Conservation (phyloP, 2,113 vertebrate genomes). For the Aegotheles bennettii region DNA sequence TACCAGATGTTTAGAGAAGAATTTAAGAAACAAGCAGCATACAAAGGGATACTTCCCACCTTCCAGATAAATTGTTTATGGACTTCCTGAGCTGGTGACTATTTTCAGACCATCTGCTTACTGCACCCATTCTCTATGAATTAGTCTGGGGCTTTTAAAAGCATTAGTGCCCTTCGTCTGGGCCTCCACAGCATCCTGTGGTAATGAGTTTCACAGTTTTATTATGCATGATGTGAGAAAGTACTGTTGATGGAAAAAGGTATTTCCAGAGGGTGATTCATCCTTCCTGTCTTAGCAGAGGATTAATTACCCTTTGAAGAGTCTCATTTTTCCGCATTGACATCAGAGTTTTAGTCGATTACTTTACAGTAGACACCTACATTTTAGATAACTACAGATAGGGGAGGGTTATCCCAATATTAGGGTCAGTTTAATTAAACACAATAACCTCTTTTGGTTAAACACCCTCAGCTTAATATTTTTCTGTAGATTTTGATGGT, state of each 20-base stretch:
- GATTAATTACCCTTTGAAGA: constrained; percentile 62
- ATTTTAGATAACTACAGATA: constrained; percentile 19
- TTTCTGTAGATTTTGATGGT: constrained; percentile 2
- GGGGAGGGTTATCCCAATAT: not conserved
- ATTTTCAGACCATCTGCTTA: constrained; percentile 57
- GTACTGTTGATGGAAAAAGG: constrained; percentile 53
- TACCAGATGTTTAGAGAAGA: constrained; percentile 5
- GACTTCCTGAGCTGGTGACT: constrained; percentile 38
- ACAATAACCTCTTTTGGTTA: not conserved
- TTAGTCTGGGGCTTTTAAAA: constrained; percentile 51
- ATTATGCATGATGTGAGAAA: constrained; percentile 60
- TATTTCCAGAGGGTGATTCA: constrained; percentile 65
- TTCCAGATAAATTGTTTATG: constrained; percentile 14
- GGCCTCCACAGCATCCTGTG: constrained; percentile 54
- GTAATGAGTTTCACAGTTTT: constrained; percentile 61
- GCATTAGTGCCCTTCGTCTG: constrained; percentile 30
- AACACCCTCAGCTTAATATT: not conserved
- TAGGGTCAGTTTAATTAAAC: constrained; percentile 49
- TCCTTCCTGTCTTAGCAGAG: constrained; percentile 50
- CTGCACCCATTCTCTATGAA: not conserved
- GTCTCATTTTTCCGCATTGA: constrained; percentile 20
- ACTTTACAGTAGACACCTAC: not conserved
- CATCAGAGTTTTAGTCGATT: not conserved
- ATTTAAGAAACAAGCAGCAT: not conserved
- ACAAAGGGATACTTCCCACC: not conserved